Conservation (phyloP, 2,888 invertebrate genomes). For the Brenthis ino region DNA sequence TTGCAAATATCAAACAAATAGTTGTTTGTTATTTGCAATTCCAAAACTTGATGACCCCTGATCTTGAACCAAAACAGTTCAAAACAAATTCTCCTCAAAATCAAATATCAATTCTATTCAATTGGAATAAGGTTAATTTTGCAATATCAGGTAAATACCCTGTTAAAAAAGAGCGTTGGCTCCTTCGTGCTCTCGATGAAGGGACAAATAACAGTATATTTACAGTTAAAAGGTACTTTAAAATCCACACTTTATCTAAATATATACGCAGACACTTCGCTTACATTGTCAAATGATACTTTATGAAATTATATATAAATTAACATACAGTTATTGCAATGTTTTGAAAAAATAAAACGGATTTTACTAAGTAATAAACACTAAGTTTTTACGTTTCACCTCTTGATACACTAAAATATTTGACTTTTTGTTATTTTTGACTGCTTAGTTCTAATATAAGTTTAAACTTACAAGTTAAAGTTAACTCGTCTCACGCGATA, state of each 20-base stretch:
- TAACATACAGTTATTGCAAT: no score
- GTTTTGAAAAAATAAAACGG: no score
- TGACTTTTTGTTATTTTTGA: neutral
- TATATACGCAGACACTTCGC: neutral
- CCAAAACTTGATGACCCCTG: conserved; percentile 5
- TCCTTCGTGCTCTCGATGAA: conserved; percentile 56
- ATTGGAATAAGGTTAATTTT: conserved; percentile 19
- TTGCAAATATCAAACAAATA: no score
- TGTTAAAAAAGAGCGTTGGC: conserved; percentile 13
- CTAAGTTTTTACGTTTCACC: neutral
- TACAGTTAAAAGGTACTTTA: conserved; percentile 53
- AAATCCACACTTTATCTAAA: conserved; percentile 15
- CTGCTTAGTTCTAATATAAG: conserved; percentile 2
- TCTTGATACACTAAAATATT: neutral
- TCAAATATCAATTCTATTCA: neutral
- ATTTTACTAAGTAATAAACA: no score
- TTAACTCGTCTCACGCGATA: neutral
- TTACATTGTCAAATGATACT: no score
- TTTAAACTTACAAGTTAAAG: conserved; percentile 10
- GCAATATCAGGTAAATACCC: neutral
- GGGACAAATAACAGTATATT: conserved; percentile 71
- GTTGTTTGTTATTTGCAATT: no score
- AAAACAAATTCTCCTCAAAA: neutral
- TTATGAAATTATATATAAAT: neutral
- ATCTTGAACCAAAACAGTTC: conserved; percentile 1